phyloP scores from a whole-genome alignment of 2,797 vertebrate genomes.

The Micropoecilia bifurca region DNA sequence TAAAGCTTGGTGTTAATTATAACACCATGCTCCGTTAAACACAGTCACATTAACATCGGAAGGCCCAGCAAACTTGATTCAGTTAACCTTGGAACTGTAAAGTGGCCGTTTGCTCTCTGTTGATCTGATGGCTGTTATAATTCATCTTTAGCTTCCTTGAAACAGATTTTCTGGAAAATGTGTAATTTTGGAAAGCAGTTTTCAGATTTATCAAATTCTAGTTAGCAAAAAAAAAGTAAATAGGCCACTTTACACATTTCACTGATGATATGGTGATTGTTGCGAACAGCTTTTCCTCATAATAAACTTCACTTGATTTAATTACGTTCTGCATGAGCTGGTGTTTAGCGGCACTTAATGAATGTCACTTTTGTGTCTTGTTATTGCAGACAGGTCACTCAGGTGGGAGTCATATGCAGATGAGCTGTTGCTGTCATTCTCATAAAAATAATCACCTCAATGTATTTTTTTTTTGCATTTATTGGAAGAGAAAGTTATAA shows the following conservation, averaged over 20 bases:
- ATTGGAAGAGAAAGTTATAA: not conserved
- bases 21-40: constrained; percentile 63
- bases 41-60: constrained; percentile 62
- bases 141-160: not conserved
- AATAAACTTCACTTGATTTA: constrained; percentile 1
- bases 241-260: not conserved
- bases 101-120: not conserved
- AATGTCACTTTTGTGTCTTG: constrained; percentile 46
- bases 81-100: constrained; percentile 31
- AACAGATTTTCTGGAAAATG: not conserved
- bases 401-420: constrained; percentile 26
- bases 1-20: constrained; percentile 74
- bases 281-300: constrained; percentile 1
- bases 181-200: not conserved
- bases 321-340: constrained; percentile 15
- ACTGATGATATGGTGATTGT: not conserved
- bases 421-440: constrained; percentile 2
- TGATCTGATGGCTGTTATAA: constrained; percentile 22
- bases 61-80: constrained; percentile 35
- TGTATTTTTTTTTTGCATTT: not conserved
- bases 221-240: not conserved
- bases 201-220: not conserved
- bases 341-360: constrained; percentile 7
- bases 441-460: not conserved
- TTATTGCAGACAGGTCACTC: constrained; percentile 25